Evolutionary conservation across 2,888 invertebrate species (phyloP), one percentile per base, ranked within the genome.

Genomic region (Atethmia centrago): DNA sequence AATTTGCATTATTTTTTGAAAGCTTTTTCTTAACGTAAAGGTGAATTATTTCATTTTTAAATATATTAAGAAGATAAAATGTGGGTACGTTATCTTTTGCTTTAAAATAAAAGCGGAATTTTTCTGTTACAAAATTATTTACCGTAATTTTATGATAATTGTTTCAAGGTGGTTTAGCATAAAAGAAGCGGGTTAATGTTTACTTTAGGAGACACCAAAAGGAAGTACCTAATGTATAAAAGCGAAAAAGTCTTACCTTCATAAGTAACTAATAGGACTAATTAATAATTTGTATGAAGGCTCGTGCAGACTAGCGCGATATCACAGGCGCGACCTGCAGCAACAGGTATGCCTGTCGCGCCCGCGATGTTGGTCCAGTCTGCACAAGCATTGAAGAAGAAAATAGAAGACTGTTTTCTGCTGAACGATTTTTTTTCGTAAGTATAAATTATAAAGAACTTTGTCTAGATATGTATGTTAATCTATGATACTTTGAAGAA

Each of bases 1-100:
- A 71, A 80, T 87, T 85, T 76, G 53, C 72, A 81, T 81, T 59
- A 78, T 78, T 76, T 25, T 74, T 28, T 16, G 36, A 62, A 74
- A 77, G 55, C 40, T 36, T 67, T 76, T 61, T 56, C 36, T 73
- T 28, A 63, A 36, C 40, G 21, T 51, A 28, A 63, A 75, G 31
- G 21, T 49, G 16, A 61, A 63, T 68, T 76, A 70, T 69, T 72
- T 53, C 65, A 63, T 63, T 66, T 77, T 76, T 25, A 9, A 53
- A 3, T 10, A 31, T 31, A 31, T 56, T 28, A 19, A 31, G 3
- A 58, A 58, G 21, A 31, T 19, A 21, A 7, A 58, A 58, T 58
- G 28, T 56, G 25, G 53, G 40, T 31, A 16, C 21, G 42, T 25
- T 73, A 72, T 53, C 45, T 51, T 14, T 16, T 14, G 25, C 21